Percentiles rank a stretch among this genome's conserved stretches.
Evolutionary conservation across 2,113 vertebrate species (phyloP).

Genomic region (Laticauda colubrina): DNA sequence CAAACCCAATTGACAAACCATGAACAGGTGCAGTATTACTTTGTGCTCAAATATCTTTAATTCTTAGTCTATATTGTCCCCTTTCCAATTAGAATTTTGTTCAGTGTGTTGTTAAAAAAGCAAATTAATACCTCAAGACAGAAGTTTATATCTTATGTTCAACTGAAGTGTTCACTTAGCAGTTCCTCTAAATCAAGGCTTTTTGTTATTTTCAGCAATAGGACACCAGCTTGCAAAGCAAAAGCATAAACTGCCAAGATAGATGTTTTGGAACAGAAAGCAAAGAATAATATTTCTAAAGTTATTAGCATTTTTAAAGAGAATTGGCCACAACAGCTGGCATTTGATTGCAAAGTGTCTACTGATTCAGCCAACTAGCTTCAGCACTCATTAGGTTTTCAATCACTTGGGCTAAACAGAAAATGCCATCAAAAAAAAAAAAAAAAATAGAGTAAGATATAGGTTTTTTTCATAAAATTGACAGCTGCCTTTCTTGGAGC

Average conservation of each 20-base stretch:
- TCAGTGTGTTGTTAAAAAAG: background rate
- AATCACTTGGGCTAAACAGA: constrained; percentile 18
- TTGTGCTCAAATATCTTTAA: background rate
- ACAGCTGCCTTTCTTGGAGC: constrained; percentile 26
- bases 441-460: constrained; percentile 15
- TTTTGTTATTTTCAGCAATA: constrained; percentile 16
- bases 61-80: background rate
- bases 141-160: background rate
- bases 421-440: constrained; percentile 29
- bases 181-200: constrained; percentile 26
- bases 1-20: too few species aligned
- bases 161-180: constrained; percentile 32
- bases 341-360: constrained; percentile 30
- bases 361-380: constrained; percentile 18
- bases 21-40: background rate
- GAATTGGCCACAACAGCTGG: constrained; percentile 10
- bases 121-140: background rate
- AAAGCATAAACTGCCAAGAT: background rate
- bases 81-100: background rate
- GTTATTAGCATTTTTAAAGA: constrained; percentile 3
- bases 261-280: constrained; percentile 21
- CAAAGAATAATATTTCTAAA: constrained; percentile 20
- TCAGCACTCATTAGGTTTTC: constrained; percentile 15
- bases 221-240: background rate
- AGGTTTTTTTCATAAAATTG: constrained; percentile 22